Evolutionary conservation across 2,797 vertebrate genomes (phyloP), one percentile per base, ranked within the genome.

Genomic region (Meda fulgida): DNA sequence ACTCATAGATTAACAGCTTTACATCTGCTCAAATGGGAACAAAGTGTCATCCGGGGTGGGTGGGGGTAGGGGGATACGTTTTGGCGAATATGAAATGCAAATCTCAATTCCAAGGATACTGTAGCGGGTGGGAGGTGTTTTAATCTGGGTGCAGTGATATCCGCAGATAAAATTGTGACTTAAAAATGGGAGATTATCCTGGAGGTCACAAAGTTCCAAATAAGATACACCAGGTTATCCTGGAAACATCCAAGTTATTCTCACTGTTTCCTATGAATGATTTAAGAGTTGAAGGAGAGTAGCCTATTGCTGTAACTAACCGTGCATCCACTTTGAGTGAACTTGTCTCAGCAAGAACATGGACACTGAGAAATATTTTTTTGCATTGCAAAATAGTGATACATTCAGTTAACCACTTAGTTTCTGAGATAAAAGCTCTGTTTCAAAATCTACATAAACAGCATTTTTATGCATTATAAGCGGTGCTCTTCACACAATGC

Each of bases 161-260:
- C 48, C 65, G 26, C 55, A 63, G 31, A 78, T 34, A 78, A 46
- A 60, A 53, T 26, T 36, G 73, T 75, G 46, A 79, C 82, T 87
- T 83, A 87, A 84, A 48, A 87, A 84, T 80, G n/a, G 58, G 71
- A 76, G 86, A 87, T 87, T 87, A 87, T 60, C 51, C 69, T 69
- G 26, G n/a, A 80, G 86, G 70, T 80, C 55, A 70, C 26, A 53
- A 38, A 53, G 34, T 13, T 65, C 46, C 26, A 65, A 43, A 86
- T 51, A 23, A 82, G 66, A 36, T 60, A 34, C 63, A 75, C 71
- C 29, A 67, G 76, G 81, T 40, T 83, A 58, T 73, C 58, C 55
- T 34, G 23, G n/a, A 78, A 48, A 31, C 21, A 13, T 36, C 38
- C 31, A 55, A 72, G 51, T 79, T 34, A 78, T 55, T 71, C 36